phyloP scores from a whole-genome alignment of 2,888 invertebrate species.

The Stenodema calcarata region DNA sequence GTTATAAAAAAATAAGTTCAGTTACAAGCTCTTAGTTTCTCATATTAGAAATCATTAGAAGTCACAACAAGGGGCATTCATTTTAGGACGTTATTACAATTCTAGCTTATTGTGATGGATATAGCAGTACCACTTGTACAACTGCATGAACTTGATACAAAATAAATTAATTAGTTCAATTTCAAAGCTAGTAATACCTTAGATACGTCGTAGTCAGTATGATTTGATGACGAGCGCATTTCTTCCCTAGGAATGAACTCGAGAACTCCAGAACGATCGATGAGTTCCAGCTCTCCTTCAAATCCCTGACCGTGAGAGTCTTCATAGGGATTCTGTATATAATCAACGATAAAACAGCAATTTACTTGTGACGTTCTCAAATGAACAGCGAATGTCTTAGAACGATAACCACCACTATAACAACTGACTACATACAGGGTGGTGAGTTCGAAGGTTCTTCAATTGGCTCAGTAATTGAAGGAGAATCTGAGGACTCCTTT shows the following conservation, averaged over 20 bases:
- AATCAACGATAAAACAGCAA: neutral
- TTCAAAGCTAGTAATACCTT: neutral
- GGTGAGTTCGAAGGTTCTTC: conserved; percentile 72
- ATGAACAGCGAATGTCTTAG: too few relatives aligned
- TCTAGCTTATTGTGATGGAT: too few relatives aligned
- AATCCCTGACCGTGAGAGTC: conserved; percentile 46
- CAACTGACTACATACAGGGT: conserved; percentile 21
- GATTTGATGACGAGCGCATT: neutral
- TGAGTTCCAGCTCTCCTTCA: conserved; percentile 48
- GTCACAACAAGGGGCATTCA: too few relatives aligned
- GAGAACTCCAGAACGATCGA: conserved; percentile 42
- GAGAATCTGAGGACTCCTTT: conserved; percentile 75
- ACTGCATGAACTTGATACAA: neutral
- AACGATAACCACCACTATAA: too few relatives aligned
- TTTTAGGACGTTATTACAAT: too few relatives aligned
- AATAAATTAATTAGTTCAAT: neutral
- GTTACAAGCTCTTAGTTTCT: too few relatives aligned
- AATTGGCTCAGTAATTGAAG: conserved; percentile 76
- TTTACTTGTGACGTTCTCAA: too few relatives aligned
- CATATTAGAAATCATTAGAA: too few relatives aligned
- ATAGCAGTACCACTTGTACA: neutral
- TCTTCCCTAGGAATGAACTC: conserved; percentile 35
- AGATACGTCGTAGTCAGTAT: conserved; percentile 14
- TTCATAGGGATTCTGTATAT: conserved; percentile 45
- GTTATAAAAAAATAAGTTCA: too few relatives aligned